These are phyloP conservation scores for Drosophila neonasuta DNA, from an alignment of 2,888 invertebrate genomes.

Conservation along the genomic window DNA sequence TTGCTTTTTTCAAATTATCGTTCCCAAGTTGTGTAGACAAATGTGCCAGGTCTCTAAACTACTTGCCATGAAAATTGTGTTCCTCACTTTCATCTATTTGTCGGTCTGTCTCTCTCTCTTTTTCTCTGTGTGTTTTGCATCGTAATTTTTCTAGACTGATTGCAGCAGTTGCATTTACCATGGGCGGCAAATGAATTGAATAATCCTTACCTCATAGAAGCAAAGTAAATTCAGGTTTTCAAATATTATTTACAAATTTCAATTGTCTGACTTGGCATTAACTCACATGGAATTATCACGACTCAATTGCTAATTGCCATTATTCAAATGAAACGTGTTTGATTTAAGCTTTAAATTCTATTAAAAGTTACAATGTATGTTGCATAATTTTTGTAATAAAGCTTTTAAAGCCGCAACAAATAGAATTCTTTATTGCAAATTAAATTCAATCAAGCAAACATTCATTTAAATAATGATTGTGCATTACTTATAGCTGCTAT, in stretches of 20 bases:
- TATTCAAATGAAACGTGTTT: constrained; percentile 8
- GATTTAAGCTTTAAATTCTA: constrained; percentile 10
- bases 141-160: neutral
- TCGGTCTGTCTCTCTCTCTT: neutral
- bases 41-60: constrained; percentile 58
- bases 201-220: constrained; percentile 1
- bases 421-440: constrained; percentile 1
- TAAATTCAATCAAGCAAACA: constrained; percentile 10
- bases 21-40: constrained; percentile 67
- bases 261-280: neutral
- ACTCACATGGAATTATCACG: neutral
- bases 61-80: constrained; percentile 44
- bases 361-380: constrained; percentile 2
- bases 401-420: constrained; percentile 1
- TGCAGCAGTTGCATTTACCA: constrained; percentile 11
- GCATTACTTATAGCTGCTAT: neutral
- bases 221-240: neutral
- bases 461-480: neutral
- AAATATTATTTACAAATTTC: neutral
- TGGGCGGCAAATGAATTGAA: constrained; percentile 10
- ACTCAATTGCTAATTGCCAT: neutral
- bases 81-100: constrained; percentile 3
- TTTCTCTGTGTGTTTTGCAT: no score
- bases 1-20: constrained; percentile 62
- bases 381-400: neutral